These are phyloP conservation scores for Terebella lapidaria DNA, from an alignment of 2,888 invertebrate species.

Conservation along the genomic window DNA sequence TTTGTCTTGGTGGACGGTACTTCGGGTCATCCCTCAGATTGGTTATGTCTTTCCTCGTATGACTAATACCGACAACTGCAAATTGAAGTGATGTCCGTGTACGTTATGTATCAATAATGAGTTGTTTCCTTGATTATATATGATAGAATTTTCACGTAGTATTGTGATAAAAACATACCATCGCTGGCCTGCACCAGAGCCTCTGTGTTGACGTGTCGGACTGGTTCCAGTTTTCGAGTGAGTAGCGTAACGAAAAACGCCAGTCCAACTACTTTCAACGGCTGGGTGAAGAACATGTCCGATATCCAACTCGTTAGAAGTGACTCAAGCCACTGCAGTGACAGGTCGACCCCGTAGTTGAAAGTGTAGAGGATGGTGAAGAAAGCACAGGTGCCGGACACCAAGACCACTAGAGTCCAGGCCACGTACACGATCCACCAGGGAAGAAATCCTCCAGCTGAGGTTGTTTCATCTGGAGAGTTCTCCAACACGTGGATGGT, in stretches of 20 bases:
- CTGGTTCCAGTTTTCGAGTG: constrained; percentile 4
- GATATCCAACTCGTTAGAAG: constrained; percentile 35
- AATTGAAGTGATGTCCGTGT: too few relatives aligned
- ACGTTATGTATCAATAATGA: too few relatives aligned
- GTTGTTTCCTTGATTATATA: not conserved
- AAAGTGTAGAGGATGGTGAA: constrained; percentile 34
- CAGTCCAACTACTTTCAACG: constrained; percentile 33
- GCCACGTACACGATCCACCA: constrained; percentile 4
- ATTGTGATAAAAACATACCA: too few relatives aligned
- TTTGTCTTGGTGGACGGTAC: constrained; percentile 3
- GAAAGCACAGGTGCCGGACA: constrained; percentile 31
- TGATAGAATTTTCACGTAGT: too few relatives aligned
- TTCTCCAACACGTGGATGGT: too few relatives aligned
- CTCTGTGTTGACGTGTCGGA: not conserved
- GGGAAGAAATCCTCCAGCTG: not conserved
- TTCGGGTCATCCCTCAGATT: not conserved
- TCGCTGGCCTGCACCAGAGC: not conserved
- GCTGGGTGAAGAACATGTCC: constrained; percentile 38
- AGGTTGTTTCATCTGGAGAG: too few relatives aligned
- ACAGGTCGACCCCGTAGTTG: constrained; percentile 39
- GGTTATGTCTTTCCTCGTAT: not conserved
- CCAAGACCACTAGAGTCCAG: constrained; percentile 1
- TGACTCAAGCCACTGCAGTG: constrained; percentile 40
- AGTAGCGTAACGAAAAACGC: constrained; percentile 10
- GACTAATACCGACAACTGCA: too few relatives aligned